Base-by-base conservation (phyloP, 2,888 invertebrate species). In the Eueremaeus valkanovi region DNA sequence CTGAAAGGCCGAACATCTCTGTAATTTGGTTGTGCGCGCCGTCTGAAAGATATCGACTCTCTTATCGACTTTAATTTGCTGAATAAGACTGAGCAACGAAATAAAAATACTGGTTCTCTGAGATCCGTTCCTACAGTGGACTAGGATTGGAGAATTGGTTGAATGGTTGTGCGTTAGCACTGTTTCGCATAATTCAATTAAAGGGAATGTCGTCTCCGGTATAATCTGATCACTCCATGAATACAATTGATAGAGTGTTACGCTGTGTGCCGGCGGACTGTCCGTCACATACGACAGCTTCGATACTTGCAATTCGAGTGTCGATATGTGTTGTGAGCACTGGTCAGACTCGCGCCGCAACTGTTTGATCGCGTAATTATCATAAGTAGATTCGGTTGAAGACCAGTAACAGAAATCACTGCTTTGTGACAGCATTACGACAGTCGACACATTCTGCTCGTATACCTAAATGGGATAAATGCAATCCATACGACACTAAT, bases 41-140 rank as follows among this genome's bases (percentile, higher is more conserved):
- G 90, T 89, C 79, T 90, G 90, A 85, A 91, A 91, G 79, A 94
- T 89, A 86, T 95, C 94, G 42, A 93, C 90, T 81, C 92, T 88
- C 79, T 90, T 89, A 84, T 94, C 94, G 66, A 89, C 88, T 81
- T 90, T 88, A 82, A 94, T 85, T 83, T 93, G 93, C 81, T 91
- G 90, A 79, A 93, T 90, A 80, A 94, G 87, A 82, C 92, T 90
- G 85, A 91, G 91, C 81, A 94, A 88, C 73, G 92, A 92, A 78
- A 93, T 92, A 85, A 93, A 94, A 86, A 94, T 89, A 74, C 93
- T 91, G 84, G 93, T 92, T 78, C 93, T 87, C 83, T 93, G 92
- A 36, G 93, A 91, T 78, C 94, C 94, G 82, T 88, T 87, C 83
- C 89, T 89, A 81, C 80, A 85, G 42, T 75, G 75, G 13, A 75